Evolutionary conservation across 2,113 vertebrate genomes (phyloP), one percentile per base, ranked within the genome.

Genomic region (Tricholaema leucomelas): DNA sequence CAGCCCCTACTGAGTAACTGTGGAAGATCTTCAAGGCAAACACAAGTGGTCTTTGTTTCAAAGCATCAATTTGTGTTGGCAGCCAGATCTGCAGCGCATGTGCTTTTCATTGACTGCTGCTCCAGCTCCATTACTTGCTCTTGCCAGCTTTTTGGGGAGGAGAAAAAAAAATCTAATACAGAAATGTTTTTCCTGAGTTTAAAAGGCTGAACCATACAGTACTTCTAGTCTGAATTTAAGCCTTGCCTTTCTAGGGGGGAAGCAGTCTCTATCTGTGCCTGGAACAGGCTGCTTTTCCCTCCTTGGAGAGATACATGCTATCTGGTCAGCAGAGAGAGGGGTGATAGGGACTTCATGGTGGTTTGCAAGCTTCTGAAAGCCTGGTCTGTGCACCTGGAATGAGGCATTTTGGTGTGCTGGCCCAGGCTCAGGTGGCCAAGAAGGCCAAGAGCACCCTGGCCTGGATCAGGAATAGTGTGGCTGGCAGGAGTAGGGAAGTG

Each of bases 31-130:
- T 81, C 74, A 86, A 76, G 87, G 80, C 36, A 90, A 95, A 95
- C 96, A 98, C 97, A 98, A 98, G 96, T 94, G 94, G 95, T 96
- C 97, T 97, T 97, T 98, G 97, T 98, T 97, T 96, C 92, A 87
- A 92, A 84, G 92, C 94, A 92, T 81, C 90, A 96, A 97, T 97
- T 97, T 96, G 65, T 94, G 60, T 94, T 96, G 95, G 79, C 97
- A 97, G 97, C 96, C 97, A 77, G 96, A 97, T 97, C 94, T 91
- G 92, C 90, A 93, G 93, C 77, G 87, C 97, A 97, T 98, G 95
- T 98, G 98, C 96, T 98, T 97, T 96, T 97, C 93, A 98, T 98
- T 98, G 90, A 90, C 87, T 90, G 95, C 92, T 59, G 63, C 92
- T 95, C 75, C 71, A 1, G 72, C 92, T 92, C 85, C 28, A 20